Percentiles rank a stretch among this genome's conserved stretches.
Conservation (phyloP, 1,140 invertebrate species). For the Euschistus heros region DNA sequence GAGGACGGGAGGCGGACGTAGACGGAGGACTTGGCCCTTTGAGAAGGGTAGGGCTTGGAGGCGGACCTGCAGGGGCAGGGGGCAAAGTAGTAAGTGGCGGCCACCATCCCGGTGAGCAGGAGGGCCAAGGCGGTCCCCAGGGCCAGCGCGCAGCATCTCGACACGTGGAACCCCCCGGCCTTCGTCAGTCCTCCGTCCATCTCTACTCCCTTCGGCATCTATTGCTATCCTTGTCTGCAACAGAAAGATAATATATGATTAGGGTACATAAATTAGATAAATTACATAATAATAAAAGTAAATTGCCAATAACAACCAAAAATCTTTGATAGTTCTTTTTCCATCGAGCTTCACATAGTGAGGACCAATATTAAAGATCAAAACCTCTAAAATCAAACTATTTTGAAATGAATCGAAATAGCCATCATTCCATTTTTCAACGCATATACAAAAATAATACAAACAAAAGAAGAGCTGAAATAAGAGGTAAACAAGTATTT, state of each 20-base stretch:
- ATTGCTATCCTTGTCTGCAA: neutral
- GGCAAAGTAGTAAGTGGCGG: neutral
- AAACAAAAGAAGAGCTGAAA: too few relatives aligned
- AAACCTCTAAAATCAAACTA: too few relatives aligned
- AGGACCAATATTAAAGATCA: too few relatives aligned
- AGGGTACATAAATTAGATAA: too few relatives aligned
- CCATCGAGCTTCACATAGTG: too few relatives aligned
- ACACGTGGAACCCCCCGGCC: neutral
- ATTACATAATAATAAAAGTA: neutral
- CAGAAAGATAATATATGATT: neutral
- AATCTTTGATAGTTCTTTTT: too few relatives aligned
- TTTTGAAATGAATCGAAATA: too few relatives aligned
- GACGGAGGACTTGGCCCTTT: neutral
- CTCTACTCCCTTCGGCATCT: neutral
- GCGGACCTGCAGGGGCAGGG: neutral
- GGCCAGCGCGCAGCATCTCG: neutral
- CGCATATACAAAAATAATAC: too few relatives aligned
- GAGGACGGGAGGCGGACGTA: constrained; percentile 12
- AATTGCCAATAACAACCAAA: neutral
- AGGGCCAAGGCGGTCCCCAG: neutral
- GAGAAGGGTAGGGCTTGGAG: neutral
- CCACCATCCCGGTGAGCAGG: neutral
- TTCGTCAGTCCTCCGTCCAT: constrained; percentile 6
- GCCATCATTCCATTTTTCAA: too few relatives aligned
- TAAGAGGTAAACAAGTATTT: too few relatives aligned